Conservation (phyloP, 2,113 vertebrate species). For the Hassar affinis region DNA sequence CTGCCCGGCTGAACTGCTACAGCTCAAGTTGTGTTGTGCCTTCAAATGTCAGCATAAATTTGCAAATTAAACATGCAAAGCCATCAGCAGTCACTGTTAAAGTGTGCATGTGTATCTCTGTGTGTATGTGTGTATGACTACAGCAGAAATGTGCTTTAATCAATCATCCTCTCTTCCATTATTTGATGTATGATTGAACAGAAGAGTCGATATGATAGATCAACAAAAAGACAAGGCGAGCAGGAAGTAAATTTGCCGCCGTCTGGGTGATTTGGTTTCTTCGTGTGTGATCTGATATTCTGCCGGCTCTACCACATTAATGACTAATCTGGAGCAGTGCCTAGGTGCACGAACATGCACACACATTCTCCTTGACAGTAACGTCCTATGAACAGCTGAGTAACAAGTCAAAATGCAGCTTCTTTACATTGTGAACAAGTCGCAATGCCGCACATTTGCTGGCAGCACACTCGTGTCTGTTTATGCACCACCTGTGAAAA, state of each 20-base stretch:
- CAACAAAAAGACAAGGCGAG: conserved; percentile 34
- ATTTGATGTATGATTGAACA: conserved; percentile 32
- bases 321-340: conserved; percentile 22
- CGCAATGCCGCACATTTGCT: conserved; percentile 39
- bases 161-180: conserved; percentile 41
- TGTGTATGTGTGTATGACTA: conserved; percentile 29
- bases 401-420: conserved; percentile 41
- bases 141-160: conserved; percentile 41
- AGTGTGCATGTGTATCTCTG: conserved; percentile 38
- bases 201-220: conserved; percentile 41
- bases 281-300: conserved; percentile 29
- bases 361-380: conserved; percentile 18
- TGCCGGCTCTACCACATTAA: conserved; percentile 11
- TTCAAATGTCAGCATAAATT: conserved; percentile 82
- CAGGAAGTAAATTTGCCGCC: conserved; percentile 32
- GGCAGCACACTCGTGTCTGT: conserved; percentile 26
- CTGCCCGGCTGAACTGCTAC: conserved; percentile 70
- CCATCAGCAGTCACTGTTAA: conserved; percentile 69
- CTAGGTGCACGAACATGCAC: not conserved
- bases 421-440: conserved; percentile 42
- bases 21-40: conserved; percentile 71
- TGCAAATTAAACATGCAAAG: conserved; percentile 74
- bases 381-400: conserved; percentile 27
- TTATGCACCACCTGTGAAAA: conserved; percentile 18
- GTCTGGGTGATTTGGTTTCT: conserved; percentile 32